phyloP scores from a whole-genome alignment of 1,140 invertebrate species.

The Drosophila prosaltans region DNA sequence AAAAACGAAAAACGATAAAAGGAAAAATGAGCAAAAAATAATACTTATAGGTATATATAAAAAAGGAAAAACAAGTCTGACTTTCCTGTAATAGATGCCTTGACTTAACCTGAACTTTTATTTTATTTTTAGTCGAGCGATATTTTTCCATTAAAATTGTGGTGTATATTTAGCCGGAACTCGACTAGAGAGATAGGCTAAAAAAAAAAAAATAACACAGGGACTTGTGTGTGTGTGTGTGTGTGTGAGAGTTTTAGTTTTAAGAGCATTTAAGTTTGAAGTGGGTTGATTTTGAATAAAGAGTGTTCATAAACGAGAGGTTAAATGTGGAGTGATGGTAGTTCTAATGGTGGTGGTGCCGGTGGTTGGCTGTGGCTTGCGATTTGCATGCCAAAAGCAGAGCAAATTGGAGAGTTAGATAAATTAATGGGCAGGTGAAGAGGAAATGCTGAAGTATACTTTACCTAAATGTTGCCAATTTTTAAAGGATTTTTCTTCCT shows the following conservation, averaged over 20 bases:
- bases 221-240: constrained; percentile 14
- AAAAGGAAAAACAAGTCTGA: constrained; percentile 19
- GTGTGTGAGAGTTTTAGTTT: constrained; percentile 44
- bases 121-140: constrained; percentile 57
- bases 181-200: constrained; percentile 24
- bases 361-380: constrained; percentile 15
- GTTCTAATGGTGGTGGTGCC: constrained; percentile 9
- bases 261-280: constrained; percentile 59
- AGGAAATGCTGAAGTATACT: constrained; percentile 63
- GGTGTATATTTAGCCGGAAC: constrained; percentile 56
- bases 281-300: constrained; percentile 44
- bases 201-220: constrained; percentile 8
- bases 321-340: neutral
- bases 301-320: constrained; percentile 21
- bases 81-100: constrained; percentile 24
- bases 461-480: constrained; percentile 69
- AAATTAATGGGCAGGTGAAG: constrained; percentile 62
- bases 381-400: constrained; percentile 70
- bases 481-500: constrained; percentile 15
- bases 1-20: constrained; percentile 24
- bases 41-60: too few relatives aligned
- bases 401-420: constrained; percentile 28
- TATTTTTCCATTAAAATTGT: constrained; percentile 21
- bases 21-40: too few relatives aligned
- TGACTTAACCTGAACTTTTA: constrained; percentile 25